A percentile compares a stretch with the other conserved stretches of the same genome.
These are phyloP conservation scores for Terebella lapidaria DNA, from an alignment of 2,888 invertebrate species.

Conservation along the genomic window DNA sequence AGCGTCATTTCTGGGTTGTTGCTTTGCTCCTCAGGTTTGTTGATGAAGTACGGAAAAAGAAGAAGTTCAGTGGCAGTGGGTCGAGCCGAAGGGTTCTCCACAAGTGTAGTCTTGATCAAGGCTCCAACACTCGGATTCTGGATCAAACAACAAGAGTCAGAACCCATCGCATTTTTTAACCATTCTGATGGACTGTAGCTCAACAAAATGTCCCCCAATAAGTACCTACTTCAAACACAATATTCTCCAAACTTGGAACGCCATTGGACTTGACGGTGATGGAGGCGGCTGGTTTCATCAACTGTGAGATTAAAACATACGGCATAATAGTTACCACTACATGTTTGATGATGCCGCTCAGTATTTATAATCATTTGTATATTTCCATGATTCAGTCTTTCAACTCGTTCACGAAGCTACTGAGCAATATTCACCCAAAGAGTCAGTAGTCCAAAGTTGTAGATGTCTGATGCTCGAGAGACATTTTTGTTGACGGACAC, in stretches of 20 bases:
- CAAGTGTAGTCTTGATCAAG: neutral
- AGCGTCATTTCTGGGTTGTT: too few relatives aligned
- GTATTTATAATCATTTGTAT: too few relatives aligned
- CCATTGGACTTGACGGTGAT: neutral
- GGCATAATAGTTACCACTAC: too few relatives aligned
- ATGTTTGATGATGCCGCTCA: too few relatives aligned
- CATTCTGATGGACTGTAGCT: too few relatives aligned
- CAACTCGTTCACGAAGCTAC: too few relatives aligned
- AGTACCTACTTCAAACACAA: too few relatives aligned
- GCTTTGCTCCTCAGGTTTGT: neutral
- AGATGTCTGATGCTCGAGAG: slow-evolving; percentile 11
- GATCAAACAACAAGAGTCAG: neutral
- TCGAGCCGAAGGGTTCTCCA: neutral
- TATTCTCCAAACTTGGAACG: neutral
- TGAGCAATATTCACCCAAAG: slow-evolving; percentile 10
- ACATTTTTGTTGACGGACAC: neutral
- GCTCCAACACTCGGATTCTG: neutral
- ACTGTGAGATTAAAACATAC: too few relatives aligned
- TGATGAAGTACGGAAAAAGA: neutral
- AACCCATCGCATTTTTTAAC: too few relatives aligned
- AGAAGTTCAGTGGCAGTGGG: neutral
- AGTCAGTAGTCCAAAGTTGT: slow-evolving; percentile 15
- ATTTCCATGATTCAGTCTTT: too few relatives aligned
- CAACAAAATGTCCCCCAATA: too few relatives aligned
- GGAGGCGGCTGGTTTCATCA: too few relatives aligned